Evolutionary conservation across 2,113 vertebrate genomes (phyloP), one percentile per base, ranked within the genome.

Genomic region (Strix aluco): DNA sequence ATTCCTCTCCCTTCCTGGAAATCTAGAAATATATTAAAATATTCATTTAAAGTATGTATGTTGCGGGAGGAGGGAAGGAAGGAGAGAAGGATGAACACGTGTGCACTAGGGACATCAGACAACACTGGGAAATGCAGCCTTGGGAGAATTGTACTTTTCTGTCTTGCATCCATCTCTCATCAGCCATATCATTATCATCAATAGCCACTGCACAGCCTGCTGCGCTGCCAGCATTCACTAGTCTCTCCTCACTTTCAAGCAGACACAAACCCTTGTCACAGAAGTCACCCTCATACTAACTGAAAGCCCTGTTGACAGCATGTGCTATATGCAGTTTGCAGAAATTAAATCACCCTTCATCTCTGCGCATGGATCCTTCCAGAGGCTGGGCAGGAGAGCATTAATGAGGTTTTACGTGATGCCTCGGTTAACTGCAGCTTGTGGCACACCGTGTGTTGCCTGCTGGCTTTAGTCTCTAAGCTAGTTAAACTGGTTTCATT

Each of bases 1-100:
- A 92, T 92, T 96, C 78, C 81, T 77, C 71, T 49, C 46, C 8
- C n/a, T 87, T 59, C 79, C 79, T 86, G 54, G 51, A 91, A 94
- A 94, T 61, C 61, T 65, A 82, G 66, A 94, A 94, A 79, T 42
- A 67, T 5, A 88, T 74, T 86, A 55, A 90, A 93, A 88, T 80
- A 93, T 75, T 92, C 49, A 86, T 87, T 79, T 90, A 26, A 88
- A 88, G 67, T 38, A 36, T 27, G 40, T 34, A 22, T 15, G 58
- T 32, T 67, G 81, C 71, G 26, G 55, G 46, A 73, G 13, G 52
- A 55, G 52, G 21, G 38, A 84, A 69, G 54, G 46, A 44, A 49
- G 25, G 44, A 55, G 70, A 73, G 38, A 13, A 66, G 36, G 58
- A 38, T 10, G 26, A 88, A n/a, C 32, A 36, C 1, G 1, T 4